Evolutionary conservation across 2,113 vertebrate species (phyloP).

Genomic region (Pavo muticus): DNA sequence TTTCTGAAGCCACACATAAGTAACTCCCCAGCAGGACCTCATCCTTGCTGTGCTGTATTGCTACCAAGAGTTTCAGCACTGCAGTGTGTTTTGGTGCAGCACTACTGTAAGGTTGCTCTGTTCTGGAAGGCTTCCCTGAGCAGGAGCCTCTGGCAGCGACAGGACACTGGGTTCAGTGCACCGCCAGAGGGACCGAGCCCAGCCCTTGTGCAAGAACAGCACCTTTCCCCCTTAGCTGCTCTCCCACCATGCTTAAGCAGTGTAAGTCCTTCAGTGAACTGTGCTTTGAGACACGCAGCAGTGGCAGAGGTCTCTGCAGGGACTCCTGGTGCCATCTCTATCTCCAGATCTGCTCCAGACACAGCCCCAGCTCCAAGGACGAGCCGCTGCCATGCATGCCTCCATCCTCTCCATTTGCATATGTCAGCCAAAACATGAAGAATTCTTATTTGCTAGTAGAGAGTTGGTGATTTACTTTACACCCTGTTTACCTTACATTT

Average conservation of each 20-base stretch:
- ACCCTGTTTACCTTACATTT: not conserved
- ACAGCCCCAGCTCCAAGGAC: not conserved
- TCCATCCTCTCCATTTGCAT: not conserved
- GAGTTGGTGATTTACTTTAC: not conserved
- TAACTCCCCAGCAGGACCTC: not conserved
- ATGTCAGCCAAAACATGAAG: not conserved
- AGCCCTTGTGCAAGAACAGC: not conserved
- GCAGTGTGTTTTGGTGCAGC: rapidly evolving
- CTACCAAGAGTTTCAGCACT: not conserved
- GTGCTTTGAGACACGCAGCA: not conserved
- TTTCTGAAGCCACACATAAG: not conserved
- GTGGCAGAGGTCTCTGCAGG: not conserved
- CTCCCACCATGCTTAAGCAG: rapidly evolving
- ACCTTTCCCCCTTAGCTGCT: not conserved
- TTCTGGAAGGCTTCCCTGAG: not conserved
- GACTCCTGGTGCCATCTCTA: not conserved
- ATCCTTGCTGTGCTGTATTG: not conserved
- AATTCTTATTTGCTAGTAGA: not conserved
- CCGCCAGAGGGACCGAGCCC: not conserved
- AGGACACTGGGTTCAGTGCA: not conserved
- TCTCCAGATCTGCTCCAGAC: not conserved
- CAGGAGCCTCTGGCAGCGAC: not conserved
- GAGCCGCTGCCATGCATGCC: rapidly evolving
- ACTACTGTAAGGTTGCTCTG: not conserved
- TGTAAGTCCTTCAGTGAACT: not conserved